Base-by-base conservation (phyloP, 2,888 invertebrate species). In the Pilophorus perplexus region DNA sequence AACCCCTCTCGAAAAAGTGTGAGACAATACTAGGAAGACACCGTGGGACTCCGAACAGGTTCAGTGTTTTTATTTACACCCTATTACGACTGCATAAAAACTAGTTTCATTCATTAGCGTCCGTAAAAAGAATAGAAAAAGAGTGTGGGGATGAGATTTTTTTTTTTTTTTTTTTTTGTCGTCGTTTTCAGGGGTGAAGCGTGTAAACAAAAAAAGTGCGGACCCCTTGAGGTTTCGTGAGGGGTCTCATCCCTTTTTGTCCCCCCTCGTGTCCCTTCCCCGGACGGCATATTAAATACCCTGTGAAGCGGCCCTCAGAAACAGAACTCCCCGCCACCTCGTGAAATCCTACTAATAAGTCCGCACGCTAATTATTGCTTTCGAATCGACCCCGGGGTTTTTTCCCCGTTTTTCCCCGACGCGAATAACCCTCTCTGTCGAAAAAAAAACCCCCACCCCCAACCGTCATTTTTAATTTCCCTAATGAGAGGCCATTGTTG, bases 1-100 rank as follows among this genome's bases (percentile, higher is more conserved):
- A 73, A 73, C 72, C 73, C 62, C 72, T 72, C 72, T 72, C 70
- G 70, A 72, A 69, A 37, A 20, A 55, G 2, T 23, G 16, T 12
- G 55, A 55, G 50, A 64, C 50, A 50, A 59, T 37, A n/a, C n/a
- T n/a, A 20, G 16, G 42, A 59, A 42, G 38, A 59, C 25, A 59
- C 66, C 68, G 66, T 68, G 68, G 59, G 68, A 65, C 57, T n/a
- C 66, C 20, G 16, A 16, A 44, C 57, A 66, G 52, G 46, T 44
- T 28, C 65, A 28, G 14, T 68, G 66, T 68, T 68, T 68, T 66
- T 68, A 68, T 68, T 68, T 68, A 68, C 68, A 68, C 52, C 55
- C 62, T 57, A 68, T 68, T 68, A 68, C 66, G 6, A 60, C n/a
- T 33, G 27, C 25, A 60, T 54, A 66, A 68, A 68, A 68, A 68